Conservation (phyloP, 2,797 vertebrate species). For the Pangasius sanitwongsei region DNA sequence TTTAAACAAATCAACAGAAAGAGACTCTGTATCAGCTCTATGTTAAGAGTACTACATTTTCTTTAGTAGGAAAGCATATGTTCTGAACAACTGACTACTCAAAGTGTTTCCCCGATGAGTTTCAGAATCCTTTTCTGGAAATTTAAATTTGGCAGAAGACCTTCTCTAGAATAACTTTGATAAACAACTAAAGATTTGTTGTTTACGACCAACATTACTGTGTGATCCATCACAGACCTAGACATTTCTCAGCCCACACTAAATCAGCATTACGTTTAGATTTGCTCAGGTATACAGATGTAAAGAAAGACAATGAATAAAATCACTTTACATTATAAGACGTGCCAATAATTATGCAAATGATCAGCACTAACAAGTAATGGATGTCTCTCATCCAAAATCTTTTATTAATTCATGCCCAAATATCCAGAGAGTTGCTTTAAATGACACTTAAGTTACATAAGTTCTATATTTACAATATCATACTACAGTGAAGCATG, state of each 20-base stretch:
- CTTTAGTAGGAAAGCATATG: background rate
- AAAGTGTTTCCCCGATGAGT: background rate
- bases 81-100: background rate
- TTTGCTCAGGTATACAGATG: background rate
- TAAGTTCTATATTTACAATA: no score
- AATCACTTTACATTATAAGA: background rate
- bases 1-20: background rate
- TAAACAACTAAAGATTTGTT: background rate
- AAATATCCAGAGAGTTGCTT: background rate
- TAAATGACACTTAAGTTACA: background rate
- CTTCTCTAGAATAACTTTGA: background rate
- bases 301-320: background rate
- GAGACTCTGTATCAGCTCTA: background rate
- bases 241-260: background rate
- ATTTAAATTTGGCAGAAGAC: background rate
- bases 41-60: background rate
- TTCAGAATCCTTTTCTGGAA: background rate
- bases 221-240: background rate
- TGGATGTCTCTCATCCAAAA: background rate
- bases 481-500: background rate
- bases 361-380: background rate
- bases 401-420: background rate
- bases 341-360: background rate
- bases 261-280: background rate
- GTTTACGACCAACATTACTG: background rate